A percentile compares a stretch with the other conserved stretches of the same genome.
These are phyloP conservation scores for Channa maculata DNA, from an alignment of 2,113 vertebrate species.

Conservation along the genomic window DNA sequence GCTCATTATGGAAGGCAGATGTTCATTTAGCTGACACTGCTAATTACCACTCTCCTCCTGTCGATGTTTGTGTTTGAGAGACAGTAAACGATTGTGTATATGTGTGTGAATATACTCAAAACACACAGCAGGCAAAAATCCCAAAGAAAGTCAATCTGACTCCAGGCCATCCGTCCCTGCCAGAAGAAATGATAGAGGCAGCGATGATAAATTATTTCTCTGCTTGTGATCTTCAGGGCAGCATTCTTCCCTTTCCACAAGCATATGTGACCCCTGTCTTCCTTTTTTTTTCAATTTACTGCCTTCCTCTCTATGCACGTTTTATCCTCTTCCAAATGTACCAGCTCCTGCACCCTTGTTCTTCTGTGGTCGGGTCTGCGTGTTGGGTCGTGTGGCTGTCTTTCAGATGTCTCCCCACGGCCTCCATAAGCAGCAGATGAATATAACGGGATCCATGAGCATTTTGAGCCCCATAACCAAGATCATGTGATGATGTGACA, in stretches of 20 bases:
- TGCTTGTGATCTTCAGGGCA: constrained; percentile 76
- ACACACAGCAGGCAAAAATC: constrained; percentile 46
- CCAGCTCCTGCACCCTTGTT: constrained; percentile 60
- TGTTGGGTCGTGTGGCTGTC: constrained; percentile 58
- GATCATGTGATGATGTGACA: constrained; percentile 73
- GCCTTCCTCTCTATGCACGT: constrained; percentile 61
- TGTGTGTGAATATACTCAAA: constrained; percentile 29
- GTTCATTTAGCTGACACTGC: constrained; percentile 62
- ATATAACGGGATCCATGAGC: constrained; percentile 49
- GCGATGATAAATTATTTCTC: constrained; percentile 78
- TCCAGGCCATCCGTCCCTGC: constrained; percentile 73
- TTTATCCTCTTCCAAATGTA: constrained; percentile 77
- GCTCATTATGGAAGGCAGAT: constrained; percentile 64
- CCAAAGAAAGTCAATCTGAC: constrained; percentile 65
- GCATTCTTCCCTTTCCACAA: constrained; percentile 76
- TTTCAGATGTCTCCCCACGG: constrained; percentile 53
- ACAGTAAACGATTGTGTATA: constrained; percentile 1
- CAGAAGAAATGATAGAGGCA: constrained; percentile 73
- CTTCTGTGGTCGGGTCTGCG: constrained; percentile 56
- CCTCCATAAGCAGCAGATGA: constrained; percentile 64
- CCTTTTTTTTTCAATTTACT: constrained; percentile 61
- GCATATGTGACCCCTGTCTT: constrained; percentile 79
- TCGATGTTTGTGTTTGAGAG: constrained; percentile 2
- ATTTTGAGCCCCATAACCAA: constrained; percentile 40
- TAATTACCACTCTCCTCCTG: constrained; percentile 52